Conservation (phyloP, 2,113 vertebrate genomes). For the Pionites leucogaster region DNA sequence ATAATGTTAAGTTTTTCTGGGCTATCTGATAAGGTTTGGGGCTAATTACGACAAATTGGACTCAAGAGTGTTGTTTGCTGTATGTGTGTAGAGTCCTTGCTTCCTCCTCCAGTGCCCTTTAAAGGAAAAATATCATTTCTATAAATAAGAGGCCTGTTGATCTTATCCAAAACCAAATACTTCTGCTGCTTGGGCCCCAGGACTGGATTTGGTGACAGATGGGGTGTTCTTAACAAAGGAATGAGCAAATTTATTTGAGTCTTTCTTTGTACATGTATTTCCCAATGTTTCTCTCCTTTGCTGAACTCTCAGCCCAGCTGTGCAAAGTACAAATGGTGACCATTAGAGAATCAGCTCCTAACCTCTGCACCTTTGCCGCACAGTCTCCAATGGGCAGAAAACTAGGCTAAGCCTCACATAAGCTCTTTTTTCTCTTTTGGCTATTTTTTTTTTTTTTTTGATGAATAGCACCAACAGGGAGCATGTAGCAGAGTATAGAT, state of each 20-base stretch:
- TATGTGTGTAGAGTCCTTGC: background rate
- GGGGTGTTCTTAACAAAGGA: background rate
- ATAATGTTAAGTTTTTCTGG: background rate
- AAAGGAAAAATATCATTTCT: background rate
- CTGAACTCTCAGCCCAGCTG: background rate
- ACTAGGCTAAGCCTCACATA: background rate
- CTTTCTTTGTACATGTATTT: fast-evolving
- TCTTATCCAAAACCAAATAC: background rate
- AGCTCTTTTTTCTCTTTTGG: background rate
- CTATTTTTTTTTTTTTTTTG: background rate
- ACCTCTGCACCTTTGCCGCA: background rate
- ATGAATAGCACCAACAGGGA: slow-evolving; percentile 22
- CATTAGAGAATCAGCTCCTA: background rate
- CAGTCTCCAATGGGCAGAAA: background rate
- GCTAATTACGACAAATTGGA: background rate
- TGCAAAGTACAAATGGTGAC: background rate
- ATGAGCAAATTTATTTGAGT: background rate
- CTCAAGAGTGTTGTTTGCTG: background rate
- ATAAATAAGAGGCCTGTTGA: background rate
- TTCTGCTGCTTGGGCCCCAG: too few species aligned
- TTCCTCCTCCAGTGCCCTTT: background rate
- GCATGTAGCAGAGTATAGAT: background rate
- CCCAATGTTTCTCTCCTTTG: background rate
- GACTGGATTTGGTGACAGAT: too few species aligned
- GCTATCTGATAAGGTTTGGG: background rate